A percentile compares a stretch with the other conserved stretches of the same genome.
phyloP scores from a whole-genome alignment of 2,113 vertebrate species.

The Cebidichthys violaceus region DNA sequence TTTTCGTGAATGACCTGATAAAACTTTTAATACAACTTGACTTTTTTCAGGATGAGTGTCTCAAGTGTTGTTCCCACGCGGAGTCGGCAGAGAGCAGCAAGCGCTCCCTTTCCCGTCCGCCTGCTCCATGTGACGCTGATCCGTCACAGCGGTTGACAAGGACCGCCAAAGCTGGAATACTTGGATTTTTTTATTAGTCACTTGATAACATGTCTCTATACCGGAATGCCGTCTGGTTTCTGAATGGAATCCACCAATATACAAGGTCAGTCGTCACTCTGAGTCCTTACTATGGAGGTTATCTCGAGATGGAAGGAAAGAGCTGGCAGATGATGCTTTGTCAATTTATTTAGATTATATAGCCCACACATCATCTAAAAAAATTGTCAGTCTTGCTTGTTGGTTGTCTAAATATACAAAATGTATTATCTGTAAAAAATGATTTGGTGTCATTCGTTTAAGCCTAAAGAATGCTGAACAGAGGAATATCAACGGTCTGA shows the following conservation, averaged over 20 bases:
- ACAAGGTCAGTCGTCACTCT: conserved; percentile 76
- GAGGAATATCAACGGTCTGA: conserved; percentile 43
- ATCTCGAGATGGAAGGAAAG: not conserved
- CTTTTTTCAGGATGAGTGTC: not conserved
- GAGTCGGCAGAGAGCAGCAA: conserved; percentile 61
- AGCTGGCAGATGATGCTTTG: not conserved
- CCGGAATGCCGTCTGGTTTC: conserved; percentile 81
- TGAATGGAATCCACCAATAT: conserved; percentile 82
- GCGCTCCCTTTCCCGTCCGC: not conserved
- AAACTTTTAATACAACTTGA: not conserved
- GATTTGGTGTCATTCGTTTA: not conserved
- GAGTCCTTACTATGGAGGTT: not conserved
- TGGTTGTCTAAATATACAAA: not conserved
- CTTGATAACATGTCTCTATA: conserved; percentile 79
- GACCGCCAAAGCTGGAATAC: not conserved
- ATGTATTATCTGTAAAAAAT: not conserved
- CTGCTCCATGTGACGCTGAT: conserved; percentile 46
- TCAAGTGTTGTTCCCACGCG: conserved; percentile 14
- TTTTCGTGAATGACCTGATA: conserved; percentile 35
- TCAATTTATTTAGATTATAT: not conserved
- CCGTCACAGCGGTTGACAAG: conserved; percentile 32
- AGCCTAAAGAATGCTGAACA: not conserved
- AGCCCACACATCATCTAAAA: no score
- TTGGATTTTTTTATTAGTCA: conserved; percentile 9
- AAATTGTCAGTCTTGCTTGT: not conserved